These are phyloP conservation scores for Sardina pilchardus DNA, from an alignment of 2,113 vertebrate species.

Conservation along the genomic window DNA sequence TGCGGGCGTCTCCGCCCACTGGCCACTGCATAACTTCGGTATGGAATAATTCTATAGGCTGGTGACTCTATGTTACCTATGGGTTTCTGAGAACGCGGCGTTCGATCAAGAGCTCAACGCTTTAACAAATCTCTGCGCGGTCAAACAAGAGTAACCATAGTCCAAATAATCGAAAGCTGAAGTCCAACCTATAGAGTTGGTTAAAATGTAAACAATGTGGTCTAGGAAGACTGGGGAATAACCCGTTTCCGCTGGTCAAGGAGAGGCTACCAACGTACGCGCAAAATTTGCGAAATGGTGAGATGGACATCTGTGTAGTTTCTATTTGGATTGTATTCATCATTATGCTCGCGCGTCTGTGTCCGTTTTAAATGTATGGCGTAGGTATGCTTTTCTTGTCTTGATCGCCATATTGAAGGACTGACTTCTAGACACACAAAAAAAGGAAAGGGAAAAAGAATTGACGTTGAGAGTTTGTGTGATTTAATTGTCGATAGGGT, in stretches of 20 bases:
- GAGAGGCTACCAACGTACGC: not conserved
- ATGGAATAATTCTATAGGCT: conserved; percentile 70
- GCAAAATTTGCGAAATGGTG: not conserved
- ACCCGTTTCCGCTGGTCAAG: not conserved
- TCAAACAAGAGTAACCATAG: not conserved
- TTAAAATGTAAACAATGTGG: conserved; percentile 10
- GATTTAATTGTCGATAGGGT: not conserved
- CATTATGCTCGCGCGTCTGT: not conserved
- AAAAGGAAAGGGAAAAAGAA: not conserved
- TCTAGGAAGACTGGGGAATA: not conserved
- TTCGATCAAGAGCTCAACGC: not conserved
- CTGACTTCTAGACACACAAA: not conserved
- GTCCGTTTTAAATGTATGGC: conserved; percentile 52
- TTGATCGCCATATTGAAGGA: conserved; percentile 68
- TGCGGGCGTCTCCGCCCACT: conserved; percentile 65
- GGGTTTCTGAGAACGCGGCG: not conserved
- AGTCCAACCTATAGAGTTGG: not conserved
- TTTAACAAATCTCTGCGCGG: not conserved
- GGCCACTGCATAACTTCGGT: conserved; percentile 31
- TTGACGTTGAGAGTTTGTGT: not conserved
- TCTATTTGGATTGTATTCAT: not conserved
- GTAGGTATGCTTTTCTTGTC: conserved; percentile 12
- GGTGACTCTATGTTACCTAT: not conserved
- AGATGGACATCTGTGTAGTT: conserved; percentile 30
- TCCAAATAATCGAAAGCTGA: not conserved